Evolutionary conservation across 2,888 invertebrate genomes (phyloP).

Genomic region (Trichogramma evanescens): DNA sequence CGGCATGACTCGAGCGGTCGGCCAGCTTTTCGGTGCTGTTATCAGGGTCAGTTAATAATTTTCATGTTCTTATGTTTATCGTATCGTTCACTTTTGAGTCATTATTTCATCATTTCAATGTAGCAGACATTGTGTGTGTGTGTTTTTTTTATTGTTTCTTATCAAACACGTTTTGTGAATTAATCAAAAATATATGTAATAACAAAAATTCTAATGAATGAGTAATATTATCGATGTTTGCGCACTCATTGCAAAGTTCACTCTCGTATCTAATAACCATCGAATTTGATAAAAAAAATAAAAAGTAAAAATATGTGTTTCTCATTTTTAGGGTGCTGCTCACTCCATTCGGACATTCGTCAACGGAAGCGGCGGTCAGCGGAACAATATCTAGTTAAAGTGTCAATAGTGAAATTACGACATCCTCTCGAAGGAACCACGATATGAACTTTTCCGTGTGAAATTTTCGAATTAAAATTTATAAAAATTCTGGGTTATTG

Average conservation of each 20-base stretch:
- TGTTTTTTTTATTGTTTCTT: background rate
- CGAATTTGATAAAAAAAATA: too few species aligned
- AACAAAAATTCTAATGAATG: too few species aligned
- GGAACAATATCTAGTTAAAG: slow-evolving; percentile 1
- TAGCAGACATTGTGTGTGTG: background rate
- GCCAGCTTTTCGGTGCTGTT: slow-evolving; percentile 70
- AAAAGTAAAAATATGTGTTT: background rate
- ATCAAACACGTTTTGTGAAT: too few species aligned
- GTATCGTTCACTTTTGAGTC: background rate
- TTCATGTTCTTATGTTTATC: slow-evolving; percentile 12
- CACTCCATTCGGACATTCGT: slow-evolving; percentile 64
- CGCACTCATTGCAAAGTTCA: too few species aligned
- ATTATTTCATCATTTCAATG: background rate
- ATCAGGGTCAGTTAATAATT: slow-evolving; percentile 56
- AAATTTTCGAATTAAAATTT: too few species aligned
- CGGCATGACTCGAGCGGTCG: slow-evolving; percentile 70
- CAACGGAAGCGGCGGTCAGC: slow-evolving; percentile 39
- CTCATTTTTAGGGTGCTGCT: slow-evolving; percentile 61
- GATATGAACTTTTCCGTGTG: too few species aligned
- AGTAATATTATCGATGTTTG: too few species aligned
- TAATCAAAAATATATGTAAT: too few species aligned
- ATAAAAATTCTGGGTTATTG: too few species aligned
- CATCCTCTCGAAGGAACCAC: too few species aligned
- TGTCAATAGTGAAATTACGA: background rate
- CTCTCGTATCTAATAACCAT: too few species aligned